These are phyloP conservation scores for Cheilosia urbana DNA, from an alignment of 2,888 invertebrate genomes.

Conservation along the genomic window DNA sequence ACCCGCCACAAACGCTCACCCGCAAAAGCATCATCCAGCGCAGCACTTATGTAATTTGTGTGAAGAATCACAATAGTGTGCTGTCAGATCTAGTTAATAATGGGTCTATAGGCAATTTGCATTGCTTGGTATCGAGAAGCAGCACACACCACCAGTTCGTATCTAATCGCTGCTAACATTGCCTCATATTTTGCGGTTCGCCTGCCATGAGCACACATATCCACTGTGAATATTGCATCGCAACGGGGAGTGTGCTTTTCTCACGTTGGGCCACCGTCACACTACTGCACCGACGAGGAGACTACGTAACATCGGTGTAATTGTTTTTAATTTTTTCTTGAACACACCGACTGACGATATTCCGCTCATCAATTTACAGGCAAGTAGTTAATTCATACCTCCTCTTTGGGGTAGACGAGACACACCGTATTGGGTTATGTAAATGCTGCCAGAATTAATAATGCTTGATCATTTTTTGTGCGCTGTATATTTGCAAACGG, in stretches of 20 bases:
- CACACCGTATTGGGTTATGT: constrained; percentile 59
- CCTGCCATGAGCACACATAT: constrained; percentile 39
- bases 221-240: constrained; percentile 51
- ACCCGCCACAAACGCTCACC: neutral
- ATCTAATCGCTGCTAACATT: constrained; percentile 73
- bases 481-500: constrained; percentile 21
- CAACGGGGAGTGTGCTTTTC: constrained; percentile 59
- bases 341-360: constrained; percentile 44
- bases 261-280: constrained; percentile 56
- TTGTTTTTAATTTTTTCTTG: constrained; percentile 45
- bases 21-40: neutral
- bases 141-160: constrained; percentile 41
- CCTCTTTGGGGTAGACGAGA: constrained; percentile 3
- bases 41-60: constrained; percentile 72
- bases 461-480: constrained; percentile 52
- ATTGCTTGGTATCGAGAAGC: constrained; percentile 47
- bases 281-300: constrained; percentile 3
- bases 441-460: constrained; percentile 67
- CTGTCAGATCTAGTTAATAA: constrained; percentile 72
- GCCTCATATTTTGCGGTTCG: constrained; percentile 74
- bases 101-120: constrained; percentile 69
- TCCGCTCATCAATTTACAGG: constrained; percentile 70
- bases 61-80: constrained; percentile 68
- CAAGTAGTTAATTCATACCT: constrained; percentile 44
- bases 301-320: constrained; percentile 49